These are phyloP conservation scores for Phrynosoma blainvillii DNA, from an alignment of 2,113 vertebrate genomes.

Conservation along the genomic window DNA sequence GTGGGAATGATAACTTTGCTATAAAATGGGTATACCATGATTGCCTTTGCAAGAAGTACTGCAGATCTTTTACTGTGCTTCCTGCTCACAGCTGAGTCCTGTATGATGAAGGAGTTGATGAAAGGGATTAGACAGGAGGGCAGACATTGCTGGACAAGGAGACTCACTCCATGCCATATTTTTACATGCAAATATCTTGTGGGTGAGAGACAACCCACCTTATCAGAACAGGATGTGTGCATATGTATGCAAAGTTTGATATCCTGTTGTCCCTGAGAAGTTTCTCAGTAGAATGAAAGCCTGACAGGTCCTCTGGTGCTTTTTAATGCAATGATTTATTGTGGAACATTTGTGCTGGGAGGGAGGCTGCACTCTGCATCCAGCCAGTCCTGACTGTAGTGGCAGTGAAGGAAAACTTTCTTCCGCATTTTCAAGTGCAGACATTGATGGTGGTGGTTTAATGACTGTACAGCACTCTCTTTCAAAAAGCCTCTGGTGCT, in stretches of 20 bases:
- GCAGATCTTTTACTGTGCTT: background rate
- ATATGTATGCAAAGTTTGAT: background rate
- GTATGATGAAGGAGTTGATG: background rate
- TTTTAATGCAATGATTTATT: background rate
- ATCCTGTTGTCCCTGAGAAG: background rate
- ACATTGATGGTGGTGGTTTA: conserved; percentile 32
- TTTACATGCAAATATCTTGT: background rate
- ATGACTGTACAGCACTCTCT: background rate
- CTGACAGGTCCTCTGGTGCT: fast-evolving
- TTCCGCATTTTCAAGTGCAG: conserved; percentile 2
- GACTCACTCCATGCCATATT: fast-evolving
- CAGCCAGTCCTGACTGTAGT: conserved; percentile 7
- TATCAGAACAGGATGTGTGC: background rate
- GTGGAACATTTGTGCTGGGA: background rate
- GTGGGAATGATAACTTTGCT: too few species aligned
- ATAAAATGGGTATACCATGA: too few species aligned
- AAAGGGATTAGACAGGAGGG: background rate
- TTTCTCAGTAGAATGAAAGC: background rate
- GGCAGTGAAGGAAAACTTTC: conserved; percentile 33
- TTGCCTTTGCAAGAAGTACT: background rate
- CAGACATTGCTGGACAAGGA: background rate
- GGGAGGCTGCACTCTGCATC: background rate
- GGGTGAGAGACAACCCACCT: conserved; percentile 3
- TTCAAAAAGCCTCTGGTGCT: background rate
- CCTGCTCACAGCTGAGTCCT: background rate